Base-by-base conservation (phyloP, 2,113 vertebrate genomes). In the Calyptommatus sinebrachiatus region DNA sequence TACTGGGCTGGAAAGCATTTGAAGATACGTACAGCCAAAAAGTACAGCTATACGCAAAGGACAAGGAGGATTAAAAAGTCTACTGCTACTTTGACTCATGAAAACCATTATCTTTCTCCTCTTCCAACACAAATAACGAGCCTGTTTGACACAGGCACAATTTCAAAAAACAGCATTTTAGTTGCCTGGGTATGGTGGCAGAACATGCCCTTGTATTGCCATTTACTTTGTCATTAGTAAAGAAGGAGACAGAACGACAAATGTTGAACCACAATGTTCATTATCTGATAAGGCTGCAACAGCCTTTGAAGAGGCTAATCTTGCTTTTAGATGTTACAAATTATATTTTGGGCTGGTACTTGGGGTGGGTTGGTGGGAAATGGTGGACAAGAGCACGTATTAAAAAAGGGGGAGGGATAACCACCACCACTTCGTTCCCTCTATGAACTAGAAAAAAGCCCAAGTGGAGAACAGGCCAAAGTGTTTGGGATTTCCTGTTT, bases 21-120 rank as follows among this genome's bases (percentile, higher is more conserved):
- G 35, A 76, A 70, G 73, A 62, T 61, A 81, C 41, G 41, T 60
- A 81, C n/a, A 76, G 41, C 79, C 79, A 81, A 65, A 81, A 81
- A 81, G 65, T 16, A 75, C 21, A 28, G 79, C 65, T 70, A 81
- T 65, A 75, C 26, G 35, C 12, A 69, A 7, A 21, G 20, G 41
- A 73, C 45, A 75, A 68, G 48, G 74, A 57, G 50, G 48, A 29
- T 31, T 81, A 69, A 50, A 70, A 81, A 70, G 75, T 14, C 66
- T 76, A 76, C 65, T 31, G 26, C 79, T 75, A 81, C 20, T n/a
- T 26, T 75, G 35, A 68, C 35, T 65, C 75, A 81, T 70, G n/a
- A 60, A 71, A 81, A 69, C 66, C 31, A 73, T 61, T 4, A 28
- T 8, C 8, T 57, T 57, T 62, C 53, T 76, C 72, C 66, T 76